Conservation (phyloP, 1,140 invertebrate genomes). For the Theocolax elegans region DNA sequence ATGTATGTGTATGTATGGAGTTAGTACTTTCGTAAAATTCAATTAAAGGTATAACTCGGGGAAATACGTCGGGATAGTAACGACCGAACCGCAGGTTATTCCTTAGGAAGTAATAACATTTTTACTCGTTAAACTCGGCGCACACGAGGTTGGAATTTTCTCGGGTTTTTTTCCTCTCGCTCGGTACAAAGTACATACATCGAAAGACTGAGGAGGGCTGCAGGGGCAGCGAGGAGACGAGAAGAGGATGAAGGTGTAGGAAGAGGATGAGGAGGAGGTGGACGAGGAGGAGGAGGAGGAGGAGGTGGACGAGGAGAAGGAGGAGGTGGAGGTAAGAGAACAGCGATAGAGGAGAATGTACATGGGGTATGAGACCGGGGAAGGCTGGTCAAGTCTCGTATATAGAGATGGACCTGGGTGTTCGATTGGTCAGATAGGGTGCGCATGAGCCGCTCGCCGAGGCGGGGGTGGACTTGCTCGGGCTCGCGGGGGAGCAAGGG, state of each 20-base stretch:
- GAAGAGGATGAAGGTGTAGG: neutral
- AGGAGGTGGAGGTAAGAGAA: slow-evolving; percentile 9
- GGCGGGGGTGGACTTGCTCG: neutral
- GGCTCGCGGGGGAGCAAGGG: neutral
- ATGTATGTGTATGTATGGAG: too few species aligned
- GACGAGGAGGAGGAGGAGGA: neutral
- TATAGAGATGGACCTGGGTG: slow-evolving; percentile 56
- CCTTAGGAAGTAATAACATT: slow-evolving; percentile 33
- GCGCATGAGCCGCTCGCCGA: slow-evolving; percentile 58
- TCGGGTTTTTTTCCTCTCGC: neutral
- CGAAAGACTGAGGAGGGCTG: neutral
- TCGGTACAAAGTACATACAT: slow-evolving; percentile 19
- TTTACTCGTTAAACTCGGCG: slow-evolving; percentile 33
- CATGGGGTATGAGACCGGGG: slow-evolving; percentile 11
- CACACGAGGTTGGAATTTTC: slow-evolving; percentile 12
- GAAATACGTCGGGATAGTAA: too few species aligned
- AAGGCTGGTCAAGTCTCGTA: slow-evolving; percentile 44
- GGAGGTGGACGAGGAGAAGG: neutral
- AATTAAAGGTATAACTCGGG: too few species aligned
- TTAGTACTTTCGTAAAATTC: too few species aligned
- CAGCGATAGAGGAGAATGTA: slow-evolving; percentile 15
- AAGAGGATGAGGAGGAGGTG: neutral
- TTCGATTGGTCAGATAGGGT: slow-evolving; percentile 63
- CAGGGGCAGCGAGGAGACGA: neutral
- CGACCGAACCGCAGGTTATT: slow-evolving; percentile 11